Evolutionary conservation across 2,888 invertebrate genomes (phyloP).

Genomic region (Bombyx huttoni): DNA sequence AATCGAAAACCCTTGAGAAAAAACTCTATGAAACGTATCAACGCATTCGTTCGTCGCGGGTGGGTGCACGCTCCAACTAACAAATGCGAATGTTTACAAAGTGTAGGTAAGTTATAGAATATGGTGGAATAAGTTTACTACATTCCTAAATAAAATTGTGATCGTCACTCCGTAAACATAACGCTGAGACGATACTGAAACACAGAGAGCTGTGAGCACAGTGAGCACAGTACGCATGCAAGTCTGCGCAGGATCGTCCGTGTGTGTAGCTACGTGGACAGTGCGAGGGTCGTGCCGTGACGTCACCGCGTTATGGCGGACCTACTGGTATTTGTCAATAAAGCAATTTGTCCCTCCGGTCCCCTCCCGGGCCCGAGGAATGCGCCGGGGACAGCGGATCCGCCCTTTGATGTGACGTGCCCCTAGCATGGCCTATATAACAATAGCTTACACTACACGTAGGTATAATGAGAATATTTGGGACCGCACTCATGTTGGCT

Average conservation of each 20-base stretch:
- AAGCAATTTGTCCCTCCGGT: neutral
- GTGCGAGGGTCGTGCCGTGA: conserved; percentile 3
- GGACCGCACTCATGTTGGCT: too few species aligned
- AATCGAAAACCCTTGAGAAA: too few species aligned
- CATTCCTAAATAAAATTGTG: too few species aligned
- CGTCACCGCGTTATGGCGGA: conserved; percentile 8
- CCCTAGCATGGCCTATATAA: neutral
- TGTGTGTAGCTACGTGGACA: neutral
- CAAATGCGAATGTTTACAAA: too few species aligned
- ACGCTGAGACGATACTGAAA: too few species aligned
- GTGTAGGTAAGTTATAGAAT: too few species aligned
- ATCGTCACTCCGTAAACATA: too few species aligned
- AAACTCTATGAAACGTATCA: too few species aligned
- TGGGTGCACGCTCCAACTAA: too few species aligned
- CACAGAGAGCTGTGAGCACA: too few species aligned
- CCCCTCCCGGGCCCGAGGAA: neutral
- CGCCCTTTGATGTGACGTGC: conserved; percentile 1
- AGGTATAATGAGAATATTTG: neutral
- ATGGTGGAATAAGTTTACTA: too few species aligned
- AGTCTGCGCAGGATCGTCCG: neutral
- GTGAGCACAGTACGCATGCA: neutral
- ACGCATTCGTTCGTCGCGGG: too few species aligned
- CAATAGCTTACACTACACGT: neutral
- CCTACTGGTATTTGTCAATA: conserved; percentile 22
- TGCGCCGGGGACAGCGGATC: conserved; percentile 7